These are phyloP conservation scores for Antennarius maculatus DNA, from an alignment of 2,797 vertebrate species.

Conservation along the genomic window DNA sequence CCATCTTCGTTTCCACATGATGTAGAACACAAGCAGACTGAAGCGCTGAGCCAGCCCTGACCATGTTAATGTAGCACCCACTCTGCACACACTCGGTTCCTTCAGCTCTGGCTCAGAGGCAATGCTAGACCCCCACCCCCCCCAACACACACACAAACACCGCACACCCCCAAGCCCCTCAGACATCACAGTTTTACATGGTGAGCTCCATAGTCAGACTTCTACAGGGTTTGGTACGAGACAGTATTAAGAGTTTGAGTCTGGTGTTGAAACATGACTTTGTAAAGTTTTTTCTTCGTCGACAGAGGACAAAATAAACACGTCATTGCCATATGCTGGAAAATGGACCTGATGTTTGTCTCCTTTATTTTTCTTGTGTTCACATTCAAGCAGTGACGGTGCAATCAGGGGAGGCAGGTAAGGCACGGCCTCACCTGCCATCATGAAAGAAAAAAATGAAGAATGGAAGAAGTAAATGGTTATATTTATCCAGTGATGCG, in stretches of 20 bases:
- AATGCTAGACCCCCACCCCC: no score
- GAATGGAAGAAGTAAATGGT: no score
- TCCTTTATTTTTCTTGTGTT: slow-evolving; percentile 17
- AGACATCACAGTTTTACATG: slow-evolving; percentile 25
- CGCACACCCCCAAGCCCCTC: background rate
- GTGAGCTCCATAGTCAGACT: slow-evolving; percentile 35
- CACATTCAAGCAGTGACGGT: no score
- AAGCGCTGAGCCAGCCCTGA: slow-evolving; percentile 37
- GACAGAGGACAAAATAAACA: slow-evolving; percentile 68
- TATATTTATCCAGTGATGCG: no score
- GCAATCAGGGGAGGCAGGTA: no score
- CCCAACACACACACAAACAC: no score
- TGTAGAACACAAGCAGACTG: slow-evolving; percentile 6
- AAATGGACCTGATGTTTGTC: slow-evolving; percentile 31
- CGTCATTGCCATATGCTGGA: slow-evolving; percentile 70
- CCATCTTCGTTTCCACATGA: background rate
- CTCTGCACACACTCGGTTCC: slow-evolving; percentile 29
- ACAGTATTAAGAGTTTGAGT: slow-evolving; percentile 51
- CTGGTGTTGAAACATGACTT: slow-evolving; percentile 68
- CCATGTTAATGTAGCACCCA: slow-evolving; percentile 47
- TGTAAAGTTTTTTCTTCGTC: slow-evolving; percentile 54
- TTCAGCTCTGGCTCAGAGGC: background rate
- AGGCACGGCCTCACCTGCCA: no score
- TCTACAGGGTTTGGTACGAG: slow-evolving; percentile 47
- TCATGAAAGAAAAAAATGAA: no score